Percentiles rank a stretch among this genome's conserved stretches.
phyloP scores from a whole-genome alignment of 2,888 invertebrate genomes.

The Tetranychus truncatus region DNA sequence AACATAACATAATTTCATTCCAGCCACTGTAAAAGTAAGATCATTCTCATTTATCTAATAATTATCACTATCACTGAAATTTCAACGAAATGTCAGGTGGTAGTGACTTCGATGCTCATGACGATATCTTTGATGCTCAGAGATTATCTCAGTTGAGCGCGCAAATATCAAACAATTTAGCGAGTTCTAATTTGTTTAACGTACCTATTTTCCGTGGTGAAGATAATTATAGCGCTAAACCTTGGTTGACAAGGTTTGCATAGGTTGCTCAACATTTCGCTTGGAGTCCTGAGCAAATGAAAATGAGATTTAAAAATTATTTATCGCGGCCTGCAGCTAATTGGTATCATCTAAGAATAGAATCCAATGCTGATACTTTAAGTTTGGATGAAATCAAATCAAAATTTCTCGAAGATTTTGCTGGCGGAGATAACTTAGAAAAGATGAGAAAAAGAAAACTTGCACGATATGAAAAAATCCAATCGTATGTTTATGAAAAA shows the following conservation, averaged over 20 bases:
- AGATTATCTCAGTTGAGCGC: no score
- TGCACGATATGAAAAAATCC: neutral
- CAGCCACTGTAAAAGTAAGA: no score
- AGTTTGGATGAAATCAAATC: neutral
- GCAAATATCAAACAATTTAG: no score
- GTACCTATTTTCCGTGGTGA: no score
- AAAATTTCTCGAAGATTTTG: neutral
- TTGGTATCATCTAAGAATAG: neutral
- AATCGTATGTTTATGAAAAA: neutral
- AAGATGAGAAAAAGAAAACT: neutral
- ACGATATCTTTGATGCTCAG: no score
- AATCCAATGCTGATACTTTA: no score
- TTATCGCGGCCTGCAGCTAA: neutral
- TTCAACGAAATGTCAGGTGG: no score
- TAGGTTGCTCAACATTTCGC: neutral
- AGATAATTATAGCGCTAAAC: neutral
- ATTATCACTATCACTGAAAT: no score
- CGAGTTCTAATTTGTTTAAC: no score
- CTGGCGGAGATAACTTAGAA: neutral
- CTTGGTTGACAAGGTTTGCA: neutral
- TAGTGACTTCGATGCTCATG: no score
- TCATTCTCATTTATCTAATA: no score
- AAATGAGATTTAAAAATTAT: neutral
- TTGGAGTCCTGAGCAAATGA: neutral
- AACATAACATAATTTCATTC: no score